These are phyloP conservation scores for Scelioninae gen. 1 DNA, from an alignment of 2,888 invertebrate genomes.

Conservation along the genomic window DNA sequence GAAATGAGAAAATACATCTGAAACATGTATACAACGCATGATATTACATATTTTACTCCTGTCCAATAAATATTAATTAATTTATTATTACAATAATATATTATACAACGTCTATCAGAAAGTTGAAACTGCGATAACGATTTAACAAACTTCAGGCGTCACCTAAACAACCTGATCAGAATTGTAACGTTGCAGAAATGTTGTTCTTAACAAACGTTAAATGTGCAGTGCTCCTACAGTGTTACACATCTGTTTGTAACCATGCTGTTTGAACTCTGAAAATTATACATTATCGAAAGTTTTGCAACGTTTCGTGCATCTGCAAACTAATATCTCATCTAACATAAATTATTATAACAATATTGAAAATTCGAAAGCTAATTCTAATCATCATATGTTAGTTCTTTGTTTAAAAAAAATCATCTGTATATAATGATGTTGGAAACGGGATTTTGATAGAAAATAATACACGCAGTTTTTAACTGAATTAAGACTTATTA, in stretches of 20 bases:
- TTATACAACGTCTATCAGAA: constrained; percentile 3
- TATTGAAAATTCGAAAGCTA: neutral
- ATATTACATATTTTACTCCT: no score
- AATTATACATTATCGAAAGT: constrained; percentile 30
- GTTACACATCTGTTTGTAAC: constrained; percentile 29
- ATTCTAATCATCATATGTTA: neutral
- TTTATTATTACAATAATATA: neutral
- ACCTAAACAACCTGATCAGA: constrained; percentile 21
- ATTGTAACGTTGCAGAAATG: constrained; percentile 20
- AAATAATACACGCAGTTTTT: no score
- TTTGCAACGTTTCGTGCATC: constrained; percentile 12
- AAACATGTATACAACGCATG: no score
- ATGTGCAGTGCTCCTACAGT: constrained; percentile 19
- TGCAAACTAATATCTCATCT: constrained; percentile 6
- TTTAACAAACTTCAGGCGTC: constrained; percentile 19
- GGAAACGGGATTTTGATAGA: no score
- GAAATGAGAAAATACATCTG: no score
- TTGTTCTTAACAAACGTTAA: constrained; percentile 35
- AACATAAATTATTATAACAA: neutral
- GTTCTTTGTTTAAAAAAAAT: no score
- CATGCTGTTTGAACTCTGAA: constrained; percentile 19
- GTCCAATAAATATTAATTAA: no score
- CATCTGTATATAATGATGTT: no score
- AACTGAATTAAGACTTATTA: no score
- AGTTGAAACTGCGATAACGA: constrained; percentile 5